Percentiles rank a stretch among this genome's conserved stretches.
These are phyloP conservation scores for Pseudochirops corinnae DNA, from an alignment of 2,797 vertebrate genomes.

Conservation along the genomic window DNA sequence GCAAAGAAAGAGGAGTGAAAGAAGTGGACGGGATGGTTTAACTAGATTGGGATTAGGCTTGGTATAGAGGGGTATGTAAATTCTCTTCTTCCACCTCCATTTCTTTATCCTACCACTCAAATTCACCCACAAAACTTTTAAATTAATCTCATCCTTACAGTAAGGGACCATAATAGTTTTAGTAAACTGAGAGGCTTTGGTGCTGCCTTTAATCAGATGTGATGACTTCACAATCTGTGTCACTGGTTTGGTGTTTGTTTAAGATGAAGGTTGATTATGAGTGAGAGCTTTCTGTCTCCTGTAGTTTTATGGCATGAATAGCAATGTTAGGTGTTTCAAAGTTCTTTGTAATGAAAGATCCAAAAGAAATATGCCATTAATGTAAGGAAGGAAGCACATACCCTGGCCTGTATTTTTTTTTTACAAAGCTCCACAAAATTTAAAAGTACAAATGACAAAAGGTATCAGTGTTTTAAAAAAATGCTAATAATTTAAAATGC, in stretches of 20 bases:
- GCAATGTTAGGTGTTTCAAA: background rate
- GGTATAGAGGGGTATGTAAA: background rate
- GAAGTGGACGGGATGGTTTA: background rate
- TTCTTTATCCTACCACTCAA: background rate
- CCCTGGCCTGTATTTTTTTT: background rate
- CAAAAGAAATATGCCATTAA: background rate
- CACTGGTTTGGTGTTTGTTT: background rate
- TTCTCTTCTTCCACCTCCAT: background rate
- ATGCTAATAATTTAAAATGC: background rate
- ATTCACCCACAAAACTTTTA: conserved; percentile 17
- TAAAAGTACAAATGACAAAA: background rate
- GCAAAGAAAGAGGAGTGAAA: background rate
- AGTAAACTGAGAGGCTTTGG: background rate
- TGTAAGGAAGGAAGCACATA: background rate
- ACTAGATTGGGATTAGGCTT: background rate
- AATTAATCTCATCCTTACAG: conserved; percentile 26
- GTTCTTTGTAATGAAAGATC: background rate
- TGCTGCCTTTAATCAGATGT: background rate
- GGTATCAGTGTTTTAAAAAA: background rate
- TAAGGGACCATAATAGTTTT: background rate
- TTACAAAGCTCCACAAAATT: background rate
- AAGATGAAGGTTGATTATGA: background rate
- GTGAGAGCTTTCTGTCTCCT: background rate
- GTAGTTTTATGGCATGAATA: background rate
- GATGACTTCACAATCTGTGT: background rate